Percentiles rank a stretch among this genome's conserved stretches.
These are phyloP conservation scores for Nematopogon swammerdamellus DNA, from an alignment of 2,888 invertebrate genomes.

Conservation along the genomic window DNA sequence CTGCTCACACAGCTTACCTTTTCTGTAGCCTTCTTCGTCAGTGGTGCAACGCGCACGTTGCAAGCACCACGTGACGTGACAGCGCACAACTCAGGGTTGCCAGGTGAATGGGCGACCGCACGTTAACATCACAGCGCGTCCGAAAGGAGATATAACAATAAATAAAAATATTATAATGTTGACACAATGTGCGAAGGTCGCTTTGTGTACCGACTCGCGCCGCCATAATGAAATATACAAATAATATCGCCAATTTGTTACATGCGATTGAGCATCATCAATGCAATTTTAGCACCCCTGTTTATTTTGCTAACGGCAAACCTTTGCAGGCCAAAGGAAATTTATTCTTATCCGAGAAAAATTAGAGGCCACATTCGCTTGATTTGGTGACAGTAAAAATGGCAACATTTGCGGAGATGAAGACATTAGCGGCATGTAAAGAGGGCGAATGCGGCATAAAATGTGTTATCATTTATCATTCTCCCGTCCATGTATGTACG, in stretches of 20 bases:
- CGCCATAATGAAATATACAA: slow-evolving; percentile 36
- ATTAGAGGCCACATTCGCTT: too few relatives aligned
- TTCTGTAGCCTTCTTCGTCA: too few relatives aligned
- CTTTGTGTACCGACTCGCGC: slow-evolving; percentile 23
- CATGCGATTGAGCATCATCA: slow-evolving; percentile 50
- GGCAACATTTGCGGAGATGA: slow-evolving; percentile 30
- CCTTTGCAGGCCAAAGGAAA: slow-evolving; percentile 7
- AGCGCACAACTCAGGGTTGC: too few relatives aligned
- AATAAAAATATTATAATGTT: neutral
- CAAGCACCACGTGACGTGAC: too few relatives aligned
- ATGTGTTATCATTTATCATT: slow-evolving; percentile 52
- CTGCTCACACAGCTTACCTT: too few relatives aligned
- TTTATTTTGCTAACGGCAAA: neutral
- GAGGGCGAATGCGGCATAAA: slow-evolving; percentile 37
- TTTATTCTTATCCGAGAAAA: slow-evolving; percentile 3
- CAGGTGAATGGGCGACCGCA: neutral
- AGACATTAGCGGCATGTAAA: slow-evolving; percentile 41
- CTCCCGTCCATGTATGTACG: slow-evolving; percentile 46
- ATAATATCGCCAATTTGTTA: slow-evolving; percentile 48
- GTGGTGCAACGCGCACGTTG: too few relatives aligned
- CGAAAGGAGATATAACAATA: neutral
- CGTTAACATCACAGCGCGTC: neutral
- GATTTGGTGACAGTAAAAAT: neutral
- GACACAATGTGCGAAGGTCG: neutral
- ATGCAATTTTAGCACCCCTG: slow-evolving; percentile 40